Evolutionary conservation across 2,888 invertebrate species (phyloP).

Genomic region (Calliopum simillimum): DNA sequence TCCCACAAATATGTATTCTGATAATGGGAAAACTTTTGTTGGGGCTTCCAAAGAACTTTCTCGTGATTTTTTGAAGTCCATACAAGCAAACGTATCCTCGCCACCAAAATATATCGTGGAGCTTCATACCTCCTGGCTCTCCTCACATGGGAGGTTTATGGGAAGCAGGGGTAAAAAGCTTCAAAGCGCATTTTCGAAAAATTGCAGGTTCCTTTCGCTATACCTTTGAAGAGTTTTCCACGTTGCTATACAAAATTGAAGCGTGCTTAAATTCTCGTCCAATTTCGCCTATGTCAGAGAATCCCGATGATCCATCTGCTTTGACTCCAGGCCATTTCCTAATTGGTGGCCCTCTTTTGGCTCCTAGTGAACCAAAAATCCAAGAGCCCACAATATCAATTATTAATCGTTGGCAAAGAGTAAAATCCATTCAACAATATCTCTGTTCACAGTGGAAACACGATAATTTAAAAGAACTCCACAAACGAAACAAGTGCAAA

Average conservation of each 20-base stretch:
- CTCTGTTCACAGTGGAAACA: neutral
- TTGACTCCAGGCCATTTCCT: slow-evolving; percentile 6
- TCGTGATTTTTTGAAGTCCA: neutral
- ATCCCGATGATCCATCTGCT: too few species aligned
- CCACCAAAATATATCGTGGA: neutral
- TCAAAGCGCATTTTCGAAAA: too few species aligned
- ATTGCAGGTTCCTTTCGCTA: neutral
- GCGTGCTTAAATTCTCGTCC: slow-evolving; percentile 5
- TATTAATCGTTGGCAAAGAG: too few species aligned
- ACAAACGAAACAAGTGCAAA: too few species aligned
- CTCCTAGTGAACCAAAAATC: too few species aligned
- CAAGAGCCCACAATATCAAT: too few species aligned
- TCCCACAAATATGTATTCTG: slow-evolving; percentile 4
- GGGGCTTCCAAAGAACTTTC: neutral
- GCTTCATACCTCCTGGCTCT: too few species aligned
- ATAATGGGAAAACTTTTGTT: slow-evolving; percentile 2
- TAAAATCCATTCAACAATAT: too few species aligned
- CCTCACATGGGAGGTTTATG: too few species aligned
- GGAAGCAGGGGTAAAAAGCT: too few species aligned
- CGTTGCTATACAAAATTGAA: too few species aligned
- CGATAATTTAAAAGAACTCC: neutral
- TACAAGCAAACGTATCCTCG: neutral
- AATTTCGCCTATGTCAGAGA: neutral
- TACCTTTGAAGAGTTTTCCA: slow-evolving; percentile 11
- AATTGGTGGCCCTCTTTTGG: too few species aligned